Evolutionary conservation across 2,113 vertebrate species (phyloP), one percentile per base, ranked within the genome.

Genomic region (Siniperca knerii): DNA sequence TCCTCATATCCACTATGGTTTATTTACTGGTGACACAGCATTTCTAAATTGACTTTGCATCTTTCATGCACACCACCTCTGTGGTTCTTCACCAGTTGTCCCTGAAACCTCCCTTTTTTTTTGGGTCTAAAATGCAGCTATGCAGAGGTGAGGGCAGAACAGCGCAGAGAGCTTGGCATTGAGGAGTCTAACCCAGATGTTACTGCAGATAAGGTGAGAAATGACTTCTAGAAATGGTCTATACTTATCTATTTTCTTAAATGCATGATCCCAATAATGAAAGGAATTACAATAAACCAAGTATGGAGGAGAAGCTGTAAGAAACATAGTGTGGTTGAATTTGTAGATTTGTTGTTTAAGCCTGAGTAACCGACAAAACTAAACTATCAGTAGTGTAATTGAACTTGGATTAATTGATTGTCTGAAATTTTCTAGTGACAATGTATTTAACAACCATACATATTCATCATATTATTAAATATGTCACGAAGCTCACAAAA

Each of bases 101-200:
- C 0, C 9, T 16, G 37, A 57, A 44, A 18, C 0, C 1, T 7
- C 1, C 12, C 21, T 9, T 42, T 40, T 11, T 75, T 0, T 42
- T 42, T 46, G 8, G 73, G 0, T 92, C 40, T 57, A n/a, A 64
- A 70, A 74, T 93, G 8, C 91, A 99, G 98, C 95, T 99, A 99
- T 78, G 97, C 98, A 81, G 98, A 99, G 92, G 98, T 99, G 79
- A 96, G 98, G 87, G 97, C 98, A 77, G 97, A 98, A 91, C 96
- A 97, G 88, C 96, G 98, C 79, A 95, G 97, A 91, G 97, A 99
- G 89, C 96, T 98, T 89, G 98, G 98, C 74, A 98, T 99, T 83
- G 97, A 98, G 84, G 98, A 99, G 67, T 96, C 97, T 62, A 96
- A 97, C 82, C 97, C 98, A 79, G 97, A 98, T 80, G 95, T 95